phyloP scores from a whole-genome alignment of 1,140 invertebrate genomes.

The Teleogryllus occipitalis region DNA sequence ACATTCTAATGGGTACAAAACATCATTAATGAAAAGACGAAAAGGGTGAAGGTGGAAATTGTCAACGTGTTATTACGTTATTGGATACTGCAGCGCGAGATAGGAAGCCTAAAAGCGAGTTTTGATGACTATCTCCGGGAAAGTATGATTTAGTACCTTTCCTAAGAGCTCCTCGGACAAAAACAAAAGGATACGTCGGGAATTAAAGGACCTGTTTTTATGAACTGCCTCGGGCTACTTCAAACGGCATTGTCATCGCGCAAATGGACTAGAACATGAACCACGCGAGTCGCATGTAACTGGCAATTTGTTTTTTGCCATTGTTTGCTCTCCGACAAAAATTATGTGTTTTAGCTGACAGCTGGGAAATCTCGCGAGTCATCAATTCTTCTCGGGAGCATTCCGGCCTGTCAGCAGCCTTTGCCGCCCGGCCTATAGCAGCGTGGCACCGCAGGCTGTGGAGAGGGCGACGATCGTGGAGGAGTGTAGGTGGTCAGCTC shows the following conservation, averaged over 20 bases:
- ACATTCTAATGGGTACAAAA: neutral
- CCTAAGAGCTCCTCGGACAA: neutral
- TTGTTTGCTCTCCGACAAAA: neutral
- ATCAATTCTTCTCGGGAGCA: neutral
- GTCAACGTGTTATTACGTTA: neutral
- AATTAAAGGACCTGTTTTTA: neutral
- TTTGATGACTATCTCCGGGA: neutral
- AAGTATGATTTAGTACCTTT: neutral
- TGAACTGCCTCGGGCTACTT: neutral
- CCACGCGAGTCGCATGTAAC: neutral
- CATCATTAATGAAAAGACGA: neutral
- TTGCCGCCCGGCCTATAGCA: no score
- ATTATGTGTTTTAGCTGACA: neutral
- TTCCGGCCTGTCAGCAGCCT: neutral
- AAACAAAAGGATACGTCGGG: neutral
- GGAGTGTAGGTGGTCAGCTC: no score
- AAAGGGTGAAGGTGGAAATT: neutral
- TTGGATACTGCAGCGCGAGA: neutral
- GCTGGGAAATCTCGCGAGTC: neutral
- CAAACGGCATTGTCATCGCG: neutral
- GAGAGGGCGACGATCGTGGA: no score
- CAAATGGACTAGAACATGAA: neutral
- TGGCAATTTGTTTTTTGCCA: conserved; percentile 1
- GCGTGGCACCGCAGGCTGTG: no score
- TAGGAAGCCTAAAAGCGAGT: neutral